Percentiles rank a stretch among this genome's conserved stretches.
phyloP scores from a whole-genome alignment of 2,888 invertebrate species.

The Cataglyphis rosenhaueri region DNA sequence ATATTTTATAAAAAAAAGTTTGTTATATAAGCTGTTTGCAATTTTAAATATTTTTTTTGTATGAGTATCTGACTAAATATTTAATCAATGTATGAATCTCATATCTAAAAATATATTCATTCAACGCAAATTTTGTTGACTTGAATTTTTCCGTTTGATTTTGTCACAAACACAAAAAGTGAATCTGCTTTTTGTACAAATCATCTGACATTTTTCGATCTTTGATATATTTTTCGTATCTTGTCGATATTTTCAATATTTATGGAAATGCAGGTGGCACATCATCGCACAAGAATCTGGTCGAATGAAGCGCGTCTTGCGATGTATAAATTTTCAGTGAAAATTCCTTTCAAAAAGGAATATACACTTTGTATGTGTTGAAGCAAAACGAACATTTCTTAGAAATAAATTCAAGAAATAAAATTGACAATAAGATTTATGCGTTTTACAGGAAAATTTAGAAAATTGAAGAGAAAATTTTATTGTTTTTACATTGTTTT shows the following conservation, averaged over 20 bases:
- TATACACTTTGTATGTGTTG: neutral
- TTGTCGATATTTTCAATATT: conserved; percentile 14
- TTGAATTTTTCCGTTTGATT: neutral
- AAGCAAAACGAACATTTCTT: neutral
- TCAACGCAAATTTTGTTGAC: conserved; percentile 9
- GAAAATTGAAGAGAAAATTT: neutral
- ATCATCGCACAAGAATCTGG: conserved; percentile 22
- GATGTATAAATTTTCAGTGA: neutral
- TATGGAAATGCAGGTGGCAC: conserved; percentile 39
- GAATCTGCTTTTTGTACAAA: neutral
- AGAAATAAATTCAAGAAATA: neutral
- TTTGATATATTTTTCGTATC: conserved; percentile 3
- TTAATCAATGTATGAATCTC: neutral
- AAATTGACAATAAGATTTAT: neutral
- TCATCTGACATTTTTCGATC: conserved; percentile 4
- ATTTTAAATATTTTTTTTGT: conserved; percentile 3
- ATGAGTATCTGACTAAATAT: neutral
- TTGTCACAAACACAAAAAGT: neutral
- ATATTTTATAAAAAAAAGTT: conserved; percentile 24
- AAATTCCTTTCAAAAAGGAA: neutral
- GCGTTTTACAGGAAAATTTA: neutral
- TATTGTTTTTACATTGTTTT: neutral
- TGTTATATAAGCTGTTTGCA: neutral
- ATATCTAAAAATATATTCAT: neutral
- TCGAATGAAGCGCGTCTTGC: conserved; percentile 1